Evolutionary conservation across 2,113 vertebrate species (phyloP).

Genomic region (Percopsis transmontana): DNA sequence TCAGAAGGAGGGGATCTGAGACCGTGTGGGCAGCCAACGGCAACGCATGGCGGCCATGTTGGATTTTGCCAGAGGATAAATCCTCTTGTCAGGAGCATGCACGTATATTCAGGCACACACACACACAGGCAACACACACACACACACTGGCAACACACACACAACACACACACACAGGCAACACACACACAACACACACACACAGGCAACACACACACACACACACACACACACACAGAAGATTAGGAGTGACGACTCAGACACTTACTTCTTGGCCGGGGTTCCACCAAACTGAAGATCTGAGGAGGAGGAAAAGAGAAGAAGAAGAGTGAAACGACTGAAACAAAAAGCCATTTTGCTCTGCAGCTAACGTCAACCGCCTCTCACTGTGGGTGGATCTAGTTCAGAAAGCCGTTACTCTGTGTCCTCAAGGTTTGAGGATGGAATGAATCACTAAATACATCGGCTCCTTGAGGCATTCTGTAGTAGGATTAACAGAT

Average conservation of each 20-base stretch:
- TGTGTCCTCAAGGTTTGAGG: too few relatives aligned
- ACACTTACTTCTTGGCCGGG: conserved; percentile 86
- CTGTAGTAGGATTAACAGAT: too few relatives aligned
- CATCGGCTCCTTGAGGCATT: too few relatives aligned
- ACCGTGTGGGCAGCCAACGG: too few relatives aligned
- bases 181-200: not conserved
- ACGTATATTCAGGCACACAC: too few relatives aligned
- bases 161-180: not conserved
- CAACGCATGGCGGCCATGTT: not conserved
- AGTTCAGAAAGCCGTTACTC: not conserved
- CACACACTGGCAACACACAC: not conserved
- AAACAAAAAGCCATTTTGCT: not conserved
- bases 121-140: not conserved
- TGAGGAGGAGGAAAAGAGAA: conserved; percentile 53
- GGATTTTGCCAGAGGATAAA: not conserved
- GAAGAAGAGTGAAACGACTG: conserved; percentile 2
- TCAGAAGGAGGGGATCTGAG: too few relatives aligned
- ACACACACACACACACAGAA: conserved; percentile 3
- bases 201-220: not conserved
- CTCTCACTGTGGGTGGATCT: too few relatives aligned
- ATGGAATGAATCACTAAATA: not conserved
- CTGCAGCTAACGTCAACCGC: too few relatives aligned
- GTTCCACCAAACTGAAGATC: conserved; percentile 89
- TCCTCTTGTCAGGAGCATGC: not conserved
- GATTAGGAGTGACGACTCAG: not conserved